Evolutionary conservation across 2,888 invertebrate genomes (phyloP).

Genomic region (Melieria picta): DNA sequence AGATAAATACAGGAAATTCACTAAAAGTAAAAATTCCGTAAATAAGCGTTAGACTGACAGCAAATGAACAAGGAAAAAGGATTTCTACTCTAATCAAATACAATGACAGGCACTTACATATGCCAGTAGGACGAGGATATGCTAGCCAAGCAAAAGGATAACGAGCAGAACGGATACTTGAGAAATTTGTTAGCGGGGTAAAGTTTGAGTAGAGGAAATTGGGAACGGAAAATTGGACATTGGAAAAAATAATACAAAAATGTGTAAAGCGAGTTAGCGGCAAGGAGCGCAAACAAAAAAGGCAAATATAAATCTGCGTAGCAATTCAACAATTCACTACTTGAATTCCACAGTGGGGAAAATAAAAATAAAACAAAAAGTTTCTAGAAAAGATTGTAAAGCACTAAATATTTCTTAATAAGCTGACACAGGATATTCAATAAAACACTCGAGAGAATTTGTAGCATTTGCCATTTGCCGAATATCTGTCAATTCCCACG

Average conservation of each 20-base stretch:
- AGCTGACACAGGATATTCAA: not conserved
- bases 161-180: conserved; percentile 11
- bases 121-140: conserved; percentile 18
- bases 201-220: not conserved
- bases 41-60: conserved; percentile 21
- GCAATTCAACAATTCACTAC: not conserved
- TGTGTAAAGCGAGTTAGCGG: not conserved
- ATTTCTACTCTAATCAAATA: not conserved
- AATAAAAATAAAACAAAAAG: not conserved
- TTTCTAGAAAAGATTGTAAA: not conserved
- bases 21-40: not conserved
- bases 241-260: not conserved
- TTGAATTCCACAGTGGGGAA: not conserved
- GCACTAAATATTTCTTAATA: not conserved
- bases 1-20: not conserved
- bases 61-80: conserved; percentile 23
- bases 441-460: no score
- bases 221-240: not conserved
- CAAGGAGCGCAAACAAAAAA: not conserved
- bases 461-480: no score
- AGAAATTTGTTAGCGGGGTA: not conserved
- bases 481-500: no score
- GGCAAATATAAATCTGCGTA: not conserved
- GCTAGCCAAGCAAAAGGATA: conserved; percentile 29
- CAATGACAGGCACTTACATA: conserved; percentile 38